Evolutionary conservation across 2,113 vertebrate species (phyloP), one percentile per base, ranked within the genome.

Genomic region (Rana temporaria): DNA sequence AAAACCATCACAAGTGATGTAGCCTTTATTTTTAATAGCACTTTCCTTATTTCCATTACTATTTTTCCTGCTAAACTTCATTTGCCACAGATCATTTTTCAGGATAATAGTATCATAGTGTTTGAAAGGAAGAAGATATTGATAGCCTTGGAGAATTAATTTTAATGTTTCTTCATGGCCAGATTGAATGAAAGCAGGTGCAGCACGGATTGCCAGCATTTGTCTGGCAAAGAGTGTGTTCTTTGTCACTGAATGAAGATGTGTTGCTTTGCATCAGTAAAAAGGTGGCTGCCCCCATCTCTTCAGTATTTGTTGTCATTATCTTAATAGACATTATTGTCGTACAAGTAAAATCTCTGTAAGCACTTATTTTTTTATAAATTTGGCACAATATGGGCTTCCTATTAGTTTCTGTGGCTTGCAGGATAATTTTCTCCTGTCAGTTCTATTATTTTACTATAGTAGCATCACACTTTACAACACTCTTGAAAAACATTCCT

Each of bases 21-120:
- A 38, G 63, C 52, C 55, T 76, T 76, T 76, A 83, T 83, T 76
- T 71, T 67, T 62, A 70, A 64, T 87, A 87, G 15, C 65, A 81
- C 48, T 8, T 78, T 4, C 82, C 62, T 85, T 15, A 79, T 86
- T 90, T 85, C 52, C 24, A 72, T 15, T 70, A 62, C 20, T 60
- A 81, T 64, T 77, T 57, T 73, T 84, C 85, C 64, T 68, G 70
- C 0, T 0, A 75, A 78, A 32, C 1, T 64, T 79, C 55, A 84
- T 82, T 87, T 84, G 53, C 82, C 66, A 16, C 42, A 85, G 74
- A 59, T 76, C 78, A 85, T 80, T 82, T 74, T 84, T 84, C 57
- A 82, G 84, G 77, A 86, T 84, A 65, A 83, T 85, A 73, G 85
- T 84, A 68, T 76, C 53, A 56, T 22, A 79, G 7, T 83, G 2